Base-by-base conservation (phyloP, 2,797 vertebrate species). In the Ambastaia sidthimunki region DNA sequence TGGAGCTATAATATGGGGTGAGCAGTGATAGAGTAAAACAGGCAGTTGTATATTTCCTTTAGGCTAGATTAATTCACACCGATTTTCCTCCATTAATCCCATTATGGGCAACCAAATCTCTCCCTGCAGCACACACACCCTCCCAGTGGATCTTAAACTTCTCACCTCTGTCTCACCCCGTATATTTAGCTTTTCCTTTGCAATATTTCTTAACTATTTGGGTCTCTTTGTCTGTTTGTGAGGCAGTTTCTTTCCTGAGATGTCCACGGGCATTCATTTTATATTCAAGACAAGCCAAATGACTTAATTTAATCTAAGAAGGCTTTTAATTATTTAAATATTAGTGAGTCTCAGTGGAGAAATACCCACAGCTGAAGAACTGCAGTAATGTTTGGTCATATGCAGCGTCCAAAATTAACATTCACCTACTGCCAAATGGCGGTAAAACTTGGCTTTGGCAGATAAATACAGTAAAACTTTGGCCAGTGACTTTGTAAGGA, bases 41-140 rank as follows among this genome's bases (percentile, higher is more conserved):
- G 59, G n/a, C 71, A 80, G 55, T 68, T 65, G 66, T 16, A 82
- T 71, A 21, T 80, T 63, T 84, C 31, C 41, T 78, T 86, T 84
- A 85, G 84, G 66, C 71, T 68, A 83, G 77, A 86, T 82, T 86
- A 84, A 86, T 85, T 84, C 87, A 85, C 83, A 84, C 65, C 85
- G 83, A 80, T 79, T 81, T 80, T 48, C 75, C 71, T 74, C 75
- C 60, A 89, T 87, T 87, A 90, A 89, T 90, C 88, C 86, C 84
- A 86, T 86, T 85, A 85, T 60, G 69, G 80, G 54, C 25, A 82
- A 81, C 69, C 80, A 83, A 74, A 82, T 81, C 59, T 77, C 71
- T 71, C 34, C 47, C 57, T 31, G 60, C 28, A 75, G 54, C 60
- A 10, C 44, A 78, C 63, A 71, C 13, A 50, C 60, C 3, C 60